Conservation (phyloP, 2,797 vertebrate species). For the Epinephelus awoara region DNA sequence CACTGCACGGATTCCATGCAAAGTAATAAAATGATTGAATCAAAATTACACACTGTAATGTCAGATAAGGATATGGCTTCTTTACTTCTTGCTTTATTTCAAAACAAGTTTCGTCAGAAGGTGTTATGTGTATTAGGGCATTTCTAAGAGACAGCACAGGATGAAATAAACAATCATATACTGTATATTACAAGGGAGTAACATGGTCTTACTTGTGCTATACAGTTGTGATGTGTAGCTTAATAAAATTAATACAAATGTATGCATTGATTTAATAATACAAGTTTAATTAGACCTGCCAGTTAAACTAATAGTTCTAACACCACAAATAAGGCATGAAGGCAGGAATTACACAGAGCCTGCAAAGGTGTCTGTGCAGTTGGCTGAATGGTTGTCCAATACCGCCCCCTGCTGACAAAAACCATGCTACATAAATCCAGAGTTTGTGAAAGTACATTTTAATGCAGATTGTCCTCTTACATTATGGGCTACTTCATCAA, state of each 20-base stretch:
- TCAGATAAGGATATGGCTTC: background rate
- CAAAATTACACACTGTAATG: background rate
- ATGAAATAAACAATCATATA: background rate
- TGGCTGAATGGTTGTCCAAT: conserved; percentile 34
- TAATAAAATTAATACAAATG: background rate
- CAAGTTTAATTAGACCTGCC: background rate
- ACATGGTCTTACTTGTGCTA: background rate
- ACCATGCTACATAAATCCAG: background rate
- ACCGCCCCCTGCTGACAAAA: conserved; percentile 62
- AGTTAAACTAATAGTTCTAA: background rate
- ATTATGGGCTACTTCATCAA: background rate
- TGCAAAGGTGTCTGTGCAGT: background rate
- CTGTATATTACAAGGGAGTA: background rate
- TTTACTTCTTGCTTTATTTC: background rate
- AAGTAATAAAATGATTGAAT: background rate
- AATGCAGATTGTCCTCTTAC: background rate
- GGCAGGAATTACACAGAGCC: conserved; percentile 1
- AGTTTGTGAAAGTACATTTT: background rate
- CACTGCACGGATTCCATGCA: background rate
- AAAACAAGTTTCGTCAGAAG: background rate
- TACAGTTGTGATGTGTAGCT: no score
- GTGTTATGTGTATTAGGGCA: background rate
- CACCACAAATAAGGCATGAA: background rate
- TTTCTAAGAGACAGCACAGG: background rate
- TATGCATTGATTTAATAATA: background rate